A percentile compares a stretch with the other conserved stretches of the same genome.
Evolutionary conservation across 2,797 vertebrate species (phyloP).

Genomic region (Cichlasoma orientale): DNA sequence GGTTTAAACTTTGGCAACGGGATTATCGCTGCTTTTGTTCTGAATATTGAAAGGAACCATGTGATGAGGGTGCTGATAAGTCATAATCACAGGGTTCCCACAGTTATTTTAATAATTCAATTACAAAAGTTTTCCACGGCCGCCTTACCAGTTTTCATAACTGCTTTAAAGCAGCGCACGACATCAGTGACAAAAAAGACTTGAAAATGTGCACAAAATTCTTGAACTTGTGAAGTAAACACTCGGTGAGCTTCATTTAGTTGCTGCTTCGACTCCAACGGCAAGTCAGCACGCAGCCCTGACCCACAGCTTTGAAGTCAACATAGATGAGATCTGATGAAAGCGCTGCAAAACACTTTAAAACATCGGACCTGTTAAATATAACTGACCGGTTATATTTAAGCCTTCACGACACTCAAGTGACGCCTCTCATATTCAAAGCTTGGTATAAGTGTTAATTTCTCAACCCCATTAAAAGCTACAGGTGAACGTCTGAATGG

Average conservation of each 20-base stretch:
- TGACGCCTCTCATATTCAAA: not conserved
- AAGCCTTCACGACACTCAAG: not conserved
- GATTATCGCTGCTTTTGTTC: conserved; percentile 71
- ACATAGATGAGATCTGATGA: too few species aligned
- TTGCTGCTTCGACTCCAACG: not conserved
- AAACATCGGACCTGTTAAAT: too few species aligned
- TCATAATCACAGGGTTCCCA: conserved; percentile 65
- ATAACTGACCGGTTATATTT: not conserved
- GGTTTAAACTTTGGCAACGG: conserved; percentile 49
- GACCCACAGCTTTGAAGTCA: not conserved
- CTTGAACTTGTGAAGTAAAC: not conserved
- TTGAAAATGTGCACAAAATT: not conserved
- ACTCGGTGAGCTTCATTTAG: not conserved
- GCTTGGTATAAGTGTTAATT: not conserved
- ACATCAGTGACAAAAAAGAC: not conserved
- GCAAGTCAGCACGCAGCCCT: not conserved
- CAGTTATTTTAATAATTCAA: conserved; percentile 57
- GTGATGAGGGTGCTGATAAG: conserved; percentile 64
- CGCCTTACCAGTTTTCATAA: not conserved
- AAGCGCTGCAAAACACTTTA: too few species aligned
- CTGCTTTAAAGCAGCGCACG: not conserved
- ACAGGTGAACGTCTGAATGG: not conserved
- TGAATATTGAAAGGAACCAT: conserved; percentile 32
- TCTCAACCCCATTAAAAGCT: not conserved
- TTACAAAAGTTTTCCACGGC: conserved; percentile 33